These are phyloP conservation scores for Labia minor DNA, from an alignment of 2,888 invertebrate genomes.

Conservation along the genomic window DNA sequence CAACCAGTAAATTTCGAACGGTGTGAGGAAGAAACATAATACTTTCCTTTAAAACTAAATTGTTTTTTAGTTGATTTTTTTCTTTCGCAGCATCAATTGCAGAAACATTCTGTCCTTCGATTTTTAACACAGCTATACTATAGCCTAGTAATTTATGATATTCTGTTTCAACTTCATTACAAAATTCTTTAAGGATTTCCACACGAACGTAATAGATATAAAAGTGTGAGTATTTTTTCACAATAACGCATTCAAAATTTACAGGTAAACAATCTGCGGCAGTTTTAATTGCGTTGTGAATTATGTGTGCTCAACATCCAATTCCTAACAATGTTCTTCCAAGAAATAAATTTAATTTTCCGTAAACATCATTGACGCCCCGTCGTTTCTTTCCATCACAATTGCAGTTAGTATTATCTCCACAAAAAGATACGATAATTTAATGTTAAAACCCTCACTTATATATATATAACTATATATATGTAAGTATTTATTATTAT, in stretches of 20 bases:
- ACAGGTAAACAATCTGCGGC: conserved; percentile 29
- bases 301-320: conserved; percentile 31
- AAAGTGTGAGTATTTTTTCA: conserved; percentile 30
- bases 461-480: conserved; percentile 14
- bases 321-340: conserved; percentile 27
- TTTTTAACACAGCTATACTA: conserved; percentile 28
- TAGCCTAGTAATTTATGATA: conserved; percentile 22
- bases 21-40: too few relatives aligned
- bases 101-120: conserved; percentile 27
- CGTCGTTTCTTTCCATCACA: conserved; percentile 28
- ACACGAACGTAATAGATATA: conserved; percentile 30
- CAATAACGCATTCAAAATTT: conserved; percentile 29
- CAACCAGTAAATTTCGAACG: too few relatives aligned
- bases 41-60: too few relatives aligned
- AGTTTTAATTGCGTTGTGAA: conserved; percentile 30
- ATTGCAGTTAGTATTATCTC: conserved; percentile 19
- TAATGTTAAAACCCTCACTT: too few relatives aligned
- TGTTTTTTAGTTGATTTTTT: too few relatives aligned
- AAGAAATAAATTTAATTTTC: conserved; percentile 28
- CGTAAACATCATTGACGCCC: conserved; percentile 29
- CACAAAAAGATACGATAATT: too few relatives aligned
- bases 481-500: background rate
- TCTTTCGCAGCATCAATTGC: too few relatives aligned
- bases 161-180: conserved; percentile 28
- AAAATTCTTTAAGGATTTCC: conserved; percentile 30